Base-by-base conservation (phyloP, 2,888 invertebrate species). In the Acleris cristana region DNA sequence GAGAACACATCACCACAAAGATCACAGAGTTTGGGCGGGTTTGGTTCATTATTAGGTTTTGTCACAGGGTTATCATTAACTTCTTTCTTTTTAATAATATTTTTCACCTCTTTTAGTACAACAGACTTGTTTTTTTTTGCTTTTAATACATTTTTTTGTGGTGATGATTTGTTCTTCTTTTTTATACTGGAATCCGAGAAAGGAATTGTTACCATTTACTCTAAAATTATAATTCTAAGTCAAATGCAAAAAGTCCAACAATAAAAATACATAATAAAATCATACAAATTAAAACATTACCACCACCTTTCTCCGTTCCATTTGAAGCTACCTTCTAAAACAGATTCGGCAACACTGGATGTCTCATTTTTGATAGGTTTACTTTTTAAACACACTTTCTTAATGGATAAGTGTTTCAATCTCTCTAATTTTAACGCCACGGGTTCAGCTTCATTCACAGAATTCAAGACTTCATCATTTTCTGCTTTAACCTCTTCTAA, bases 1-100 rank as follows among this genome's bases (percentile, higher is more conserved):
- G 80, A 79, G 62, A 88, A 90, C 1, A 86, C 80, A 64, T 83
- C 81, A 10, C 92, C 92, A 69, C 92, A 92, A 0, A 87, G 70
- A 67, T 90, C 90, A 72, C 92, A 92, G 0, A 92, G 76, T 74
- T 86, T 87, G 34, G 53, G 51, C 26, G 62, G 59, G 19, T 65
- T 64, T 40, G 70, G 63, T 53, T 51, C 65, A 45, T 55, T 19
- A 23, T 78, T 73, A 34, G 75, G 58, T 61, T 76, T 72, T 44
- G 75, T 72, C 63, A 70, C 66, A 2, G 51, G 45, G 63, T 79
- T 81, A n/a, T 73, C 73, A 58, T 73, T 34, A 51, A 75, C 74
- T 54, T 62, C 73, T 75, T 69, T 79, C 66, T 70, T 73, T 76
- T 52, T 77, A 68, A 73, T 64, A 73, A 62, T 49, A 76, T 67